Percentiles rank a stretch among this genome's conserved stretches.
Evolutionary conservation across 1,140 invertebrate species (phyloP).

Genomic region (Theocolax elegans): DNA sequence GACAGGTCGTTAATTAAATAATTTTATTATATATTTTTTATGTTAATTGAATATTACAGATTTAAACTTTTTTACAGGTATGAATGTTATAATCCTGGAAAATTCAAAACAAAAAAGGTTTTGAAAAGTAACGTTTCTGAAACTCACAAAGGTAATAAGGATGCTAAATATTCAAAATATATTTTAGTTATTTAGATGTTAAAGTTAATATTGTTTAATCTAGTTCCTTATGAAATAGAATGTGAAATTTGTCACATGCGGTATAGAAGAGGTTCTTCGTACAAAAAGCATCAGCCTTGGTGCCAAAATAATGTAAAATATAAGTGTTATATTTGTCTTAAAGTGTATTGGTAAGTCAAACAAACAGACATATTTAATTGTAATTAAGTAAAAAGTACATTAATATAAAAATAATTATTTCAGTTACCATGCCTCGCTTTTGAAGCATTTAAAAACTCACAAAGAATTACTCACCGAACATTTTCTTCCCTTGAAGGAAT

Average conservation of each 20-base stretch:
- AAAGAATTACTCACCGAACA: conserved; percentile 8
- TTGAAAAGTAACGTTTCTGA: conserved; percentile 36
- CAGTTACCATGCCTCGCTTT: conserved; percentile 49
- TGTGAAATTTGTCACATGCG: conserved; percentile 46
- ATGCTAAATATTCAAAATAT: not conserved
- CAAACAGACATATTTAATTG: conserved; percentile 9
- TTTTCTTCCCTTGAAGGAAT: not conserved
- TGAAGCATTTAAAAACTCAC: conserved; percentile 46
- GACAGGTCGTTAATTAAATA: conserved; percentile 31
- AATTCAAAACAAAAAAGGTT: conserved; percentile 34
- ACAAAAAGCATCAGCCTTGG: conserved; percentile 48
- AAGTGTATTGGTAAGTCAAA: conserved; percentile 51
- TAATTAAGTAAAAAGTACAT: conserved; percentile 5
- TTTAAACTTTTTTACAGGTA: conserved; percentile 31
- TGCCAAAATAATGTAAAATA: conserved; percentile 26
- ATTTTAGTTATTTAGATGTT: not conserved
- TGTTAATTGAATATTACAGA: not conserved
- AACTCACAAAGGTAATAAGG: conserved; percentile 26
- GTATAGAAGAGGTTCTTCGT: conserved; percentile 45
- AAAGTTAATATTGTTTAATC: conserved; percentile 27
- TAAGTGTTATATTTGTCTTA: conserved; percentile 45
- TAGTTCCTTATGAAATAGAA: conserved; percentile 45
- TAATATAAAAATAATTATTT: conserved; percentile 31
- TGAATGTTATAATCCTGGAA: conserved; percentile 26
- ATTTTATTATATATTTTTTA: conserved; percentile 3